Base-by-base conservation (phyloP, 1,140 invertebrate genomes). In the Drosophila ironensis region DNA sequence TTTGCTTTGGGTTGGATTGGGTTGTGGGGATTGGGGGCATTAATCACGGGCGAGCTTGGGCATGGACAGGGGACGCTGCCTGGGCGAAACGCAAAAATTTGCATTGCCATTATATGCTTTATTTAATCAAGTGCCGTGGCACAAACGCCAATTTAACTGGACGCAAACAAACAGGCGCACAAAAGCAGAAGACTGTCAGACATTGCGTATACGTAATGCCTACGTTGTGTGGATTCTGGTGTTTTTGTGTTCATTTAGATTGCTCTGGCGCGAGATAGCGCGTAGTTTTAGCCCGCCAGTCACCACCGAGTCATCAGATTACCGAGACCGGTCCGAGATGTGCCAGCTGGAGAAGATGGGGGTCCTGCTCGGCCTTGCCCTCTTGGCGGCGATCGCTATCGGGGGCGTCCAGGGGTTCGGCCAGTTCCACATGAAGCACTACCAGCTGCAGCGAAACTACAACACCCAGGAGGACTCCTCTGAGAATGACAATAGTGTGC, bases 371-470 rank as follows among this genome's bases (percentile, higher is more conserved):
- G 30, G 48, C 28, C 46, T 77, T 48, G 35, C 61, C 45, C 69
- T 72, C 1, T 47, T 61, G 53, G 44, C n/a, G n/a, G n/a, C n/a
- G n/a, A n/a, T n/a, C n/a, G n/a, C 68, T 40, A 68, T 72, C 1
- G 56, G 51, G 19, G 57, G 53, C 8, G 77, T 74, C 48, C 38
- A 50, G 11, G 81, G 64, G 50, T 88, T 88, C 33, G 87, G 87
- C 38, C 81, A 88, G 64, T 88, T 88, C 27, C 87, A 88, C 28
- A 88, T 88, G 86, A 87, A 88, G 42, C 77, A 82, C 35, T 88
- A 88, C 48, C 80, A 86, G 44, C 24, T 87, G 75, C 80, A 86
- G 25, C 81, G 80, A 0, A 70, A 73, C 48, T 76, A 88, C 48
- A 72, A 72, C n/a, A 40, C 71, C 12, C 60, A 74, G 37, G 73